Conservation (phyloP, 1,140 invertebrate species). For the Danaus plexippus region DNA sequence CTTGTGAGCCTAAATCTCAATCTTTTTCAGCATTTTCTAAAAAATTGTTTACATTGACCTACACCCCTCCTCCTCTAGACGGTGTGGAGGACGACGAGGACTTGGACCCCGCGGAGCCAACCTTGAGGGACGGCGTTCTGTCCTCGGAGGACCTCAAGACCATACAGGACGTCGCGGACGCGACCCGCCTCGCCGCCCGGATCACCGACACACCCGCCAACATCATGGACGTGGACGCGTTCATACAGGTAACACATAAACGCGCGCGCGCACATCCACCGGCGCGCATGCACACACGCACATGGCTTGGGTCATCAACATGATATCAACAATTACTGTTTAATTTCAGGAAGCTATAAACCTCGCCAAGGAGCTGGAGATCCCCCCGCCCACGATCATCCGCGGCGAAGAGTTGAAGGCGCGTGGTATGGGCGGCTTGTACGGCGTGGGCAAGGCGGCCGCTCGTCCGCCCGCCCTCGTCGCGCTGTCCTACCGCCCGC, state of each 20-base stretch:
- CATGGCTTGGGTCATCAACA: too few relatives aligned
- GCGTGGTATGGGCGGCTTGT: constrained; percentile 88
- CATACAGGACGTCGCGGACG: constrained; percentile 75
- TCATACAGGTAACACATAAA: constrained; percentile 75
- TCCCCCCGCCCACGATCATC: constrained; percentile 78
- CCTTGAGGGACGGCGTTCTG: constrained; percentile 47
- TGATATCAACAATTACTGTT: background rate
- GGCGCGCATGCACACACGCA: too few relatives aligned
- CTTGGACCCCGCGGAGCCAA: constrained; percentile 21
- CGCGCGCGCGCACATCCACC: too few relatives aligned
- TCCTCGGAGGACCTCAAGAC: constrained; percentile 75
- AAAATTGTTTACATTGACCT: too few relatives aligned
- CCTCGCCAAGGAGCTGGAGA: constrained; percentile 76
- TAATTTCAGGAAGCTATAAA: constrained; percentile 75
- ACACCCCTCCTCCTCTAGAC: constrained; percentile 17
- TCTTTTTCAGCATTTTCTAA: too few relatives aligned
- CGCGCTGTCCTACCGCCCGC: constrained; percentile 79
- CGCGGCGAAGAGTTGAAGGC: constrained; percentile 81
- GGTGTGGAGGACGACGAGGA: constrained; percentile 46
- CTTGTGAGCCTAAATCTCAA: too few relatives aligned
- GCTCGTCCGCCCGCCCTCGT: constrained; percentile 83
- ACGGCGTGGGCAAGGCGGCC: constrained; percentile 85
- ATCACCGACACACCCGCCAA: constrained; percentile 89
- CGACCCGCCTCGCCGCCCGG: constrained; percentile 80
- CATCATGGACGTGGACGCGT: constrained; percentile 87